These are phyloP conservation scores for Melipona quadrifasciata DNA, from an alignment of 1,140 invertebrate species.

Conservation along the genomic window DNA sequence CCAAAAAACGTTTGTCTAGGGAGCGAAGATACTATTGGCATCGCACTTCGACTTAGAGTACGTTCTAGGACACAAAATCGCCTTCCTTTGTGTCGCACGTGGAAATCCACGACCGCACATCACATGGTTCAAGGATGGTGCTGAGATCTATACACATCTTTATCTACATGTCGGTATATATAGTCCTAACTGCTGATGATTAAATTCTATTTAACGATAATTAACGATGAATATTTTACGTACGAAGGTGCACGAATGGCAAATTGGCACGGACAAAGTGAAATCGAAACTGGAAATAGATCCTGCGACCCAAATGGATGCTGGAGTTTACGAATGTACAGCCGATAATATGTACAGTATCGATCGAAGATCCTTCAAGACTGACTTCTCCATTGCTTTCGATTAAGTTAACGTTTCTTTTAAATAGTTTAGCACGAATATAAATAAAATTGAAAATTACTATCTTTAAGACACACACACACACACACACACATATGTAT, in stretches of 20 bases:
- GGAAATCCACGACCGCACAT: conserved; percentile 93
- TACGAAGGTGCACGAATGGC: conserved; percentile 92
- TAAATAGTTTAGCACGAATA: not conserved
- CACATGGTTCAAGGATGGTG: conserved; percentile 96
- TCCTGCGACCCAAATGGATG: conserved; percentile 96
- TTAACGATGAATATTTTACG: not conserved
- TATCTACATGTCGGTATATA: conserved; percentile 91
- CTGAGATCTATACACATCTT: conserved; percentile 93
- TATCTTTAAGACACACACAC: not conserved
- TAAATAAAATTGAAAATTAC: not conserved
- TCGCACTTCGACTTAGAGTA: conserved; percentile 97
- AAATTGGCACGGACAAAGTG: conserved; percentile 89
- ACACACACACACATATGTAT: no score
- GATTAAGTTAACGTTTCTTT: conserved; percentile 82
- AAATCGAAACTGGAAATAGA: conserved; percentile 97
- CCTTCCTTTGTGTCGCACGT: conserved; percentile 93
- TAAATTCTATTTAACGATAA: not conserved
- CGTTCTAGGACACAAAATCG: conserved; percentile 95
- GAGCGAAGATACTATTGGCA: conserved; percentile 93
- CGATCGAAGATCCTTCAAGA: conserved; percentile 93
- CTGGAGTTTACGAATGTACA: conserved; percentile 94
- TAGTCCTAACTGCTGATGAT: not conserved
- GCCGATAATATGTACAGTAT: conserved; percentile 97
- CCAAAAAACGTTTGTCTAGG: conserved; percentile 81
- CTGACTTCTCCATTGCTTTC: conserved; percentile 94